Evolutionary conservation across 2,888 invertebrate genomes (phyloP), one percentile per base, ranked within the genome.

Genomic region (Argyresthia albistria): DNA sequence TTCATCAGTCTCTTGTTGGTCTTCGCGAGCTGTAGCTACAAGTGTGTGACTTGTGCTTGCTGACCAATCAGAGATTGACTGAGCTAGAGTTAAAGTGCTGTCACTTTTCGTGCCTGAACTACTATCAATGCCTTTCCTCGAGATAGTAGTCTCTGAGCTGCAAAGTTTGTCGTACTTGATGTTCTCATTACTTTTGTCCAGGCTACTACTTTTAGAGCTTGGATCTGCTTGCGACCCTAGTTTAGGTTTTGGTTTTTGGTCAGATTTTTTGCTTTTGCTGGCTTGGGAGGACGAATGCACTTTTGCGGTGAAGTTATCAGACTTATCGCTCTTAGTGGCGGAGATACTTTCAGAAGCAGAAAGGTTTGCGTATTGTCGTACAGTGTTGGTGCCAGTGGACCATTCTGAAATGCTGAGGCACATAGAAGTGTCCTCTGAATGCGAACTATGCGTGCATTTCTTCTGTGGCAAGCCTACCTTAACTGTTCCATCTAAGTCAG

Each of bases 311-410:
- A 84, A 76, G 66, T 90, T 90, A 52, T 83, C 87, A 12, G 88
- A 91, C 62, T 91, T 90, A 58, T 91, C 91, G 63, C 91, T 91
- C 66, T 91, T 90, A 36, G 83, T 83, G 52, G 86, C 90, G 0
- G 91, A 91, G 43, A 90, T 80, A 65, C 91, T 91, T 66, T 91
- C 91, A 9, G 91, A 91, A 35, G 92, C 93, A 0, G 93, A 93
- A 36, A 93, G 84, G 78, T 93, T 93, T 47, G 92, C 93, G 63
- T 93, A 95, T 68, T 95, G 93, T 0, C 93, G 91, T 0, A 95
- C 95, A 0, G 95, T 95, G 60, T 94, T 95, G 0, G 95, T 95
- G 51, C 95, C 95, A 42, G 95, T 95, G 0, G 95, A 95, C 95
- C 95, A 95, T 66, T 96, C 95, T 2, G 95, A 95, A 65, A 95